These are phyloP conservation scores for Lacerta agilis DNA, from an alignment of 2,797 vertebrate genomes.

Conservation along the genomic window DNA sequence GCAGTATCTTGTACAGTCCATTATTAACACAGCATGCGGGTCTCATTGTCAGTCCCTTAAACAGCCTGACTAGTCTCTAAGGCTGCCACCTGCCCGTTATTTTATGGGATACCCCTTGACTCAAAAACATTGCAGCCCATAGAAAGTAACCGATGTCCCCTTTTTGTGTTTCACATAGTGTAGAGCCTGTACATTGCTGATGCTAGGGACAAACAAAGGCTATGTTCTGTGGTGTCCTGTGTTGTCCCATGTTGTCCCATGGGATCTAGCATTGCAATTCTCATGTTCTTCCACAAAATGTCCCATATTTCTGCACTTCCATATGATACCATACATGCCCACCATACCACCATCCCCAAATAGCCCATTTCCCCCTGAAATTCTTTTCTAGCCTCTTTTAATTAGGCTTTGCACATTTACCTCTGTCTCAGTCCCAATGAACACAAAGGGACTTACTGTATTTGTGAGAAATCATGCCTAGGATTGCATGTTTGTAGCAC, in stretches of 20 bases:
- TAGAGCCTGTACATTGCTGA: background rate
- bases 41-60: background rate
- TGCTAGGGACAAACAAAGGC: background rate
- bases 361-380: background rate
- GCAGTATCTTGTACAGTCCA: background rate
- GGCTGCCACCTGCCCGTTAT: background rate
- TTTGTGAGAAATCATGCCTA: background rate
- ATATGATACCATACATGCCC: background rate
- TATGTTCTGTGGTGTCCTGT: background rate
- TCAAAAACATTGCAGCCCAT: background rate
- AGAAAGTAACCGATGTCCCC: background rate
- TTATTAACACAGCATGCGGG: background rate
- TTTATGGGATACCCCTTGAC: background rate
- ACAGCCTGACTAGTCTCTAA: background rate
- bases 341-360: background rate
- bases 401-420: background rate
- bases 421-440: too few relatives aligned
- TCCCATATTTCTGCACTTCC: background rate
- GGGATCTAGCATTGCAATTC: background rate
- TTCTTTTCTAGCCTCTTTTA: background rate
- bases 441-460: background rate
- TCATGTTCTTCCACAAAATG: background rate
- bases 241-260: background rate
- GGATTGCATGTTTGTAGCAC: background rate
- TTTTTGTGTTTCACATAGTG: background rate